Evolutionary conservation across 2,888 invertebrate genomes (phyloP).

Genomic region (Gymnoscelis rufifasciata): DNA sequence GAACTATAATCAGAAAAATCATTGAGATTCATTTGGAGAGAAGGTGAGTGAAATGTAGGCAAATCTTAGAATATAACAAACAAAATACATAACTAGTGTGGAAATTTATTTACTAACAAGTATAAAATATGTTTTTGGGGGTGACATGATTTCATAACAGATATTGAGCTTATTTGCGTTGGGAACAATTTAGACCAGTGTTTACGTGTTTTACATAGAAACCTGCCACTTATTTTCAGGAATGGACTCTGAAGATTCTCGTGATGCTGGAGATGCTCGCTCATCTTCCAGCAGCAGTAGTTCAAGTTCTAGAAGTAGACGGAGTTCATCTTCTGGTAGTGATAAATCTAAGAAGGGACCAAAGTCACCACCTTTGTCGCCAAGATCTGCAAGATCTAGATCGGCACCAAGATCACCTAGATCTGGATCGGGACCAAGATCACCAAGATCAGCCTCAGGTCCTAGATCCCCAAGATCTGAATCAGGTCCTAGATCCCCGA

Average conservation of each 20-base stretch:
- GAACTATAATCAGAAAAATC: too few relatives aligned
- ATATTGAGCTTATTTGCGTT: constrained; percentile 45
- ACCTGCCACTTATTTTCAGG: constrained; percentile 55
- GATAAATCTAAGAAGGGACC: constrained; percentile 59
- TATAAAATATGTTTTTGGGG: constrained; percentile 18
- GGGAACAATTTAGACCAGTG: constrained; percentile 20
- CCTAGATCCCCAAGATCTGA: constrained; percentile 37
- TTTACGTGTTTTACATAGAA: constrained; percentile 29
- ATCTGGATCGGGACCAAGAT: too few relatives aligned
- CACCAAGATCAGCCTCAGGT: constrained; percentile 55
- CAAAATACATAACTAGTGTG: constrained; percentile 27
- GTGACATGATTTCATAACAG: constrained; percentile 40
- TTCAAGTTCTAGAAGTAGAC: constrained; percentile 64
- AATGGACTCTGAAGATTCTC: constrained; percentile 82
- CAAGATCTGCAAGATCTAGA: constrained; percentile 36
- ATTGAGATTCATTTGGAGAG: too few relatives aligned
- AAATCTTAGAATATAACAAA: constrained; percentile 1
- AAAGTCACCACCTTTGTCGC: constrained; percentile 54
- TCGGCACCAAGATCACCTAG: too few relatives aligned
- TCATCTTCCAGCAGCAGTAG: constrained; percentile 74
- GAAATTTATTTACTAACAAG: constrained; percentile 43
- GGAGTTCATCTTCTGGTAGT: constrained; percentile 66
- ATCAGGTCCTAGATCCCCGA: too few relatives aligned
- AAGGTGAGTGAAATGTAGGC: constrained; percentile 10
- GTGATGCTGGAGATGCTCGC: constrained; percentile 68